phyloP scores from a whole-genome alignment of 2,113 vertebrate genomes.

The Leptobrachium ailaonicum region DNA sequence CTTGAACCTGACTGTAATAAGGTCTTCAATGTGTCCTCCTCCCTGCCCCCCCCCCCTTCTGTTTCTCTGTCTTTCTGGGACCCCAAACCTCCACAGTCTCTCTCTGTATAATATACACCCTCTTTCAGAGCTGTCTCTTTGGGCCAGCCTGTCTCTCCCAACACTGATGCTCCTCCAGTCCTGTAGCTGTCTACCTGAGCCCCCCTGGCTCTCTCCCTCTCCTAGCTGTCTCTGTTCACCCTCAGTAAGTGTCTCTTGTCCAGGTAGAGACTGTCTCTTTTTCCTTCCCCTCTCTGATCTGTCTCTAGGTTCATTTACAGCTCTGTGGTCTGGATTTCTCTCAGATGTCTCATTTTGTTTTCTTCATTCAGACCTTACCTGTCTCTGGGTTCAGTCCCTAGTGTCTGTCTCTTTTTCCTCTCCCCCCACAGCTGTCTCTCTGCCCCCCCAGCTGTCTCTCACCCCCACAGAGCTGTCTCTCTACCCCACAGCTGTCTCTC shows the following conservation, averaged over 20 bases:
- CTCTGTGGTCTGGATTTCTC: no score
- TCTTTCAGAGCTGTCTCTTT: conserved; percentile 10
- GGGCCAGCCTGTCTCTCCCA: neutral
- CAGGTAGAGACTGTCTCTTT: no score
- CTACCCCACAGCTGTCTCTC: conserved; percentile 1
- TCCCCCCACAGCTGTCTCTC: neutral
- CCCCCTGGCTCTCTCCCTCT: neutral
- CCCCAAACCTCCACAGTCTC: neutral
- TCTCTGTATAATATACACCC: neutral
- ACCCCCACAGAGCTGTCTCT: neutral
- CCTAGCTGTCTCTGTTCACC: no score
- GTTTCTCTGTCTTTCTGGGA: neutral
- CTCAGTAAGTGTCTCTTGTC: no score
- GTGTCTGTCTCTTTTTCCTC: no score
- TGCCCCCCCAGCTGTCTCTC: neutral
- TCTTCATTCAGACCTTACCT: no score
- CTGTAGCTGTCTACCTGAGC: neutral
- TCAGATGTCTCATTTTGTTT: no score
- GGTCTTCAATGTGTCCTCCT: neutral
- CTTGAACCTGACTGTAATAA: neutral
- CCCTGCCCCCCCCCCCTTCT: neutral
- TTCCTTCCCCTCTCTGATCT: no score
- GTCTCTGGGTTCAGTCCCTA: no score
- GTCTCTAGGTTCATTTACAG: no score
- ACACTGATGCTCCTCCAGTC: neutral